Evolutionary conservation across 2,797 vertebrate genomes (phyloP).

Genomic region (Macrochelys suwanniensis): DNA sequence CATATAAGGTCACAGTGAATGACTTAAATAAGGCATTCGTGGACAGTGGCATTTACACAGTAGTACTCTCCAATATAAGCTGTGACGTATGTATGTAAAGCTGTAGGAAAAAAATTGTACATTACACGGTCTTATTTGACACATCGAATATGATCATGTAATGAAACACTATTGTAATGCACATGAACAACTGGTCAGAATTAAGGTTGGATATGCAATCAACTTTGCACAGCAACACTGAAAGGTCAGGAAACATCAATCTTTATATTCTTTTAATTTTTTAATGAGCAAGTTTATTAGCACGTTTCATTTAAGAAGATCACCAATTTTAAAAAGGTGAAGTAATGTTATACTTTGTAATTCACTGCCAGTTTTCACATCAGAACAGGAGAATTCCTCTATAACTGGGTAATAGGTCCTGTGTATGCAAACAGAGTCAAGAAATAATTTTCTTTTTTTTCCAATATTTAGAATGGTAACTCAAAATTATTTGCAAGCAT

Average conservation of each 20-base stretch:
- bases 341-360: not conserved
- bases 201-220: not conserved
- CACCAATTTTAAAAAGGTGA: not conserved
- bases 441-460: not conserved
- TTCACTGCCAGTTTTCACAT: not conserved
- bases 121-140: not conserved
- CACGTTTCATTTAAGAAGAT: not conserved
- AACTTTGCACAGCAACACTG: not conserved
- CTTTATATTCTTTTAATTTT: not conserved
- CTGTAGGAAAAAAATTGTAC: not conserved
- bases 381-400: not conserved
- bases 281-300: not conserved
- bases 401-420: not conserved
- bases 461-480: not conserved
- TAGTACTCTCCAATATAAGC: not conserved
- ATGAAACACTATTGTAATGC: not conserved
- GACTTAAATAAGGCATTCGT: not conserved
- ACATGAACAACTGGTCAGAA: accelerated
- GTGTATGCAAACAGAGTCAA: not conserved
- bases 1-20: not conserved
- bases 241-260: not conserved
- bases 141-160: not conserved
- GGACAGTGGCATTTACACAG: not conserved
- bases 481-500: not conserved
- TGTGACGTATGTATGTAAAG: not conserved